A percentile compares a stretch with the other conserved stretches of the same genome.
These are phyloP conservation scores for Acanthacorydalis orientalis DNA, from an alignment of 2,888 invertebrate species.

Conservation along the genomic window DNA sequence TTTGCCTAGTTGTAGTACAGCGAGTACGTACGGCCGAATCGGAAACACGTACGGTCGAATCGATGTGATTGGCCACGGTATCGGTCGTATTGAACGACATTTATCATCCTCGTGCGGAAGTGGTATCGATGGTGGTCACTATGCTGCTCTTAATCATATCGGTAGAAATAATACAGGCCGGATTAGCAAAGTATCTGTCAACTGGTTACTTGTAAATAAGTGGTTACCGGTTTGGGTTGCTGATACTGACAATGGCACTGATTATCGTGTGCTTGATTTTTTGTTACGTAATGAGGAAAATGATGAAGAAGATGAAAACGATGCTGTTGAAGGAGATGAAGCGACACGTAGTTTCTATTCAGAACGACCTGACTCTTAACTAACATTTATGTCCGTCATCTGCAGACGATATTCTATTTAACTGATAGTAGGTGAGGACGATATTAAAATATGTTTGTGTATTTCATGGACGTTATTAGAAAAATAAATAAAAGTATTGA, in stretches of 20 bases:
- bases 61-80: constrained; percentile 35
- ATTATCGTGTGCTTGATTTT: constrained; percentile 32
- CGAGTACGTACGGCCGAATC: constrained; percentile 25
- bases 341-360: not conserved
- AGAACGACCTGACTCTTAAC: not conserved
- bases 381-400: not conserved
- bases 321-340: constrained; percentile 5
- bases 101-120: constrained; percentile 50
- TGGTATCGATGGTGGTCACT: constrained; percentile 26
- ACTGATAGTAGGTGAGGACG: no score
- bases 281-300: constrained; percentile 4
- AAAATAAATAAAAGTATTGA: no score
- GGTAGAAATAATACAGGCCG: constrained; percentile 24
- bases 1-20: constrained; percentile 12
- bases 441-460: no score
- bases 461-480: no score
- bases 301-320: not conserved
- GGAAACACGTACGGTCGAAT: constrained; percentile 32
- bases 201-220: constrained; percentile 48
- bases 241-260: constrained; percentile 32
- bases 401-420: no score
- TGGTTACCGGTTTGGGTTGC: constrained; percentile 46
- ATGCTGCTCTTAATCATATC: constrained; percentile 28
- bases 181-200: constrained; percentile 42
- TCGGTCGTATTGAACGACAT: constrained; percentile 39